A percentile compares a stretch with the other conserved stretches of the same genome.
Conservation (phyloP, 2,797 vertebrate species). For the Gadopsis marmoratus region DNA sequence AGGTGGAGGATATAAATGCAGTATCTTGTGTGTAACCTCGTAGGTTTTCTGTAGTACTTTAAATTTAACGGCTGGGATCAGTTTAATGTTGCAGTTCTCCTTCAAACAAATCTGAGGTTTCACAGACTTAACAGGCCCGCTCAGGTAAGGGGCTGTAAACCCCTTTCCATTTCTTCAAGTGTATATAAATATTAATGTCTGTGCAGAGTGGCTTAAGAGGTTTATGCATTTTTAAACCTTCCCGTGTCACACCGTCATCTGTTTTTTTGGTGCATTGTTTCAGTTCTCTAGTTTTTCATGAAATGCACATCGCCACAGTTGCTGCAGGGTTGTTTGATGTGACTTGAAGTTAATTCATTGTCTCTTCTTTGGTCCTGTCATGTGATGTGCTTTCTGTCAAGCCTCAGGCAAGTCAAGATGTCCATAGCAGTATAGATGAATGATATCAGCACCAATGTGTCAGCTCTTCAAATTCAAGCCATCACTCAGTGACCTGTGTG, state of each 20-base stretch:
- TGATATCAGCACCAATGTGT: slow-evolving; percentile 21
- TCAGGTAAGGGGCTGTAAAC: slow-evolving; percentile 67
- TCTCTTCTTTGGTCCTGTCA: slow-evolving; percentile 37
- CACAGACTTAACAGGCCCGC: slow-evolving; percentile 27
- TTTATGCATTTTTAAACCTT: slow-evolving; percentile 82
- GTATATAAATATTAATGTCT: slow-evolving; percentile 81
- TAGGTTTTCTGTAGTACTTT: slow-evolving; percentile 7
- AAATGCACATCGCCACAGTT: slow-evolving; percentile 38
- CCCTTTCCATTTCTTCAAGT: slow-evolving; percentile 58
- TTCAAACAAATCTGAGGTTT: slow-evolving; percentile 47
- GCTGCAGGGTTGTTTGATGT: slow-evolving; percentile 32
- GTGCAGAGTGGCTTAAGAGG: slow-evolving; percentile 73
- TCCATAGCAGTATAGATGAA: slow-evolving; percentile 38
- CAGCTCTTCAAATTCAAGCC: slow-evolving; percentile 33
- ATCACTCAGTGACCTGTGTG: neutral
- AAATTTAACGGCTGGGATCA: slow-evolving; percentile 8
- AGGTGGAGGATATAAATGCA: slow-evolving; percentile 9
- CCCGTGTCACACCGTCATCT: slow-evolving; percentile 15
- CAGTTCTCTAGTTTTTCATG: slow-evolving; percentile 52
- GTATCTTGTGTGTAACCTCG: slow-evolving; percentile 9
- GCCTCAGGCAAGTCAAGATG: slow-evolving; percentile 49
- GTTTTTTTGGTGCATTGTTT: slow-evolving; percentile 59
- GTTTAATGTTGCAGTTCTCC: slow-evolving; percentile 20
- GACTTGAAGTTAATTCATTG: slow-evolving; percentile 41
- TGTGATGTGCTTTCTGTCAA: slow-evolving; percentile 38